These are phyloP conservation scores for Hecatera dysodea DNA, from an alignment of 2,888 invertebrate genomes.

Conservation along the genomic window DNA sequence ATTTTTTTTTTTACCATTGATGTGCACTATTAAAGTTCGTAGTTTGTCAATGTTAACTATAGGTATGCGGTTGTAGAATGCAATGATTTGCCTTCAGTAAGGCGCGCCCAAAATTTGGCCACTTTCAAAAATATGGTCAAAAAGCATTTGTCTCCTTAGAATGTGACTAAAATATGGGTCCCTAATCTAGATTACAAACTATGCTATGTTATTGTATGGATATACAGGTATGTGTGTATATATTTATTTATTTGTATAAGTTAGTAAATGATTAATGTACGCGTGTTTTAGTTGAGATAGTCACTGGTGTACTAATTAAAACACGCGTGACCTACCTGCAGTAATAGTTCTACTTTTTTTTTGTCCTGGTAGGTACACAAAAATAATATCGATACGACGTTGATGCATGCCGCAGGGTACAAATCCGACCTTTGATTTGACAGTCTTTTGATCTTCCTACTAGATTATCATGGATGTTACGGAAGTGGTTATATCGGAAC, in stretches of 20 bases:
- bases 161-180: slow-evolving; percentile 8
- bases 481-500: too few relatives aligned
- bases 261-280: slow-evolving; percentile 7
- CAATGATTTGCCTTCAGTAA: slow-evolving; percentile 7
- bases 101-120: slow-evolving; percentile 7
- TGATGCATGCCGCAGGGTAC: slow-evolving; percentile 6
- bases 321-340: slow-evolving; percentile 3
- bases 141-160: slow-evolving; percentile 7
- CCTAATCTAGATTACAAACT: slow-evolving; percentile 6
- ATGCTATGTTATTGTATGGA: slow-evolving; percentile 5
- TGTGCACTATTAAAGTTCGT: slow-evolving; percentile 9
- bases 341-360: slow-evolving; percentile 1
- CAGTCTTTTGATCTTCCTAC: slow-evolving; percentile 4
- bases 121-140: slow-evolving; percentile 6
- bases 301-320: background rate
- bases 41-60: slow-evolving; percentile 9
- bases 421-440: slow-evolving; percentile 7
- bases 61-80: slow-evolving; percentile 8
- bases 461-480: slow-evolving; percentile 6
- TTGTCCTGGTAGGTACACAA: slow-evolving; percentile 10
- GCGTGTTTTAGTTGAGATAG: slow-evolving; percentile 7
- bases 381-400: slow-evolving; percentile 8
- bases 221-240: slow-evolving; percentile 6
- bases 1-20: background rate
- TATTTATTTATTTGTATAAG: slow-evolving; percentile 6